Evolutionary conservation across 2,113 vertebrate genomes (phyloP).

Genomic region (Macaca fascicularis): DNA sequence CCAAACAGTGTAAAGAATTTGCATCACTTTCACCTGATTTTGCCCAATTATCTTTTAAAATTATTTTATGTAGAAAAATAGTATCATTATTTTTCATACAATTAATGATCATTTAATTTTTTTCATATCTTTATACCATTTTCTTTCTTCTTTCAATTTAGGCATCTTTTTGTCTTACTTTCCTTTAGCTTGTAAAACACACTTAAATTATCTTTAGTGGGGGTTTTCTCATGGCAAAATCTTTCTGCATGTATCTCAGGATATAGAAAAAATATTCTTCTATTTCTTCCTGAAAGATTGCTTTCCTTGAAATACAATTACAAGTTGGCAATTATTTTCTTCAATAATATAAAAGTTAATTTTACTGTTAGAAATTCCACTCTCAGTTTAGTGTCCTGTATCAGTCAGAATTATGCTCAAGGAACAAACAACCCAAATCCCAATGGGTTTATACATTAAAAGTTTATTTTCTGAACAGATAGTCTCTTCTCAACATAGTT

Average conservation of each 20-base stretch:
- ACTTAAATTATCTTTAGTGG: neutral
- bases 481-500: neutral
- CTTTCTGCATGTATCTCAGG: neutral
- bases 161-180: neutral
- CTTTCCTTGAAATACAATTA: neutral
- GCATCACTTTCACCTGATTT: neutral
- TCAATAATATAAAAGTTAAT: neutral
- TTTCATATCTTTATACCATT: neutral
- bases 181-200: neutral
- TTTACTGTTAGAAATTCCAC: neutral
- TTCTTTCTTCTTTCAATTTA: neutral
- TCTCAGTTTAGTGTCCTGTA: neutral
- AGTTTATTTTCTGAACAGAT: neutral
- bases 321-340: neutral
- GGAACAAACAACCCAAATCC: neutral
- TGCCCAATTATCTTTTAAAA: neutral
- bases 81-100: neutral
- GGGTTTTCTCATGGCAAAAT: neutral
- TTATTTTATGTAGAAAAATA: neutral
- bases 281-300: neutral
- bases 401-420: neutral
- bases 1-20: too few species aligned
- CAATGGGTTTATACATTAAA: neutral
- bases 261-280: neutral
- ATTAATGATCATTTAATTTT: neutral